Conservation (phyloP, 2,888 invertebrate species). For the Pyrocoelia pectoralis region DNA sequence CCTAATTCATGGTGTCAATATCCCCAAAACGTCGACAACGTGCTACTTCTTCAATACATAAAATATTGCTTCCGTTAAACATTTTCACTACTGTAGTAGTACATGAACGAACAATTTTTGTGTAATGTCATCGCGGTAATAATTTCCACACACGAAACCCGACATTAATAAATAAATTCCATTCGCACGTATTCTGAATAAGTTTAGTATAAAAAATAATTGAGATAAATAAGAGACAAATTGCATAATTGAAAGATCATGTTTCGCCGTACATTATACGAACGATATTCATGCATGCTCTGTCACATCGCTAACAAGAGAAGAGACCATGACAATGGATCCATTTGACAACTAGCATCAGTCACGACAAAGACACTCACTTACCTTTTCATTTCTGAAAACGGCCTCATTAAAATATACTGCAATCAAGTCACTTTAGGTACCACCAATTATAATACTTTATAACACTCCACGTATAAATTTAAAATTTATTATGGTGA, state of each 20-base stretch:
- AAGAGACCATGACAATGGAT: conserved; percentile 43
- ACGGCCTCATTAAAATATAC: background rate
- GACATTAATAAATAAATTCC: background rate
- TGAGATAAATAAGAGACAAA: conserved; percentile 21
- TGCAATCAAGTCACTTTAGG: background rate
- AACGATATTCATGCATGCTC: conserved; percentile 27
- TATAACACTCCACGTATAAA: conserved; percentile 2
- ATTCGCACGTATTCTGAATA: background rate
- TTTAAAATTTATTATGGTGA: conserved; percentile 7
- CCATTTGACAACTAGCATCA: conserved; percentile 47
- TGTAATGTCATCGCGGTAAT: too few relatives aligned
- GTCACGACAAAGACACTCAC: conserved; percentile 42
- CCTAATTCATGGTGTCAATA: too few relatives aligned
- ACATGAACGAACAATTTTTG: too few relatives aligned
- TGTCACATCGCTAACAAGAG: conserved; percentile 30
- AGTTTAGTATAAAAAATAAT: background rate
- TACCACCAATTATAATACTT: conserved; percentile 1
- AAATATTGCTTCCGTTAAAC: too few relatives aligned
- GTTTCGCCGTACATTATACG: conserved; percentile 18
- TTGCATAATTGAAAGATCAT: conserved; percentile 35
- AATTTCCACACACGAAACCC: too few relatives aligned
- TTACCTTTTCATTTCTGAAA: conserved; percentile 5
- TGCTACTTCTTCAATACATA: too few relatives aligned
- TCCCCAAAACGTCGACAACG: too few relatives aligned
- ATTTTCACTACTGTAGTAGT: too few relatives aligned